Base-by-base conservation (phyloP, 2,113 vertebrate genomes). In the Turdus rufiventris region DNA sequence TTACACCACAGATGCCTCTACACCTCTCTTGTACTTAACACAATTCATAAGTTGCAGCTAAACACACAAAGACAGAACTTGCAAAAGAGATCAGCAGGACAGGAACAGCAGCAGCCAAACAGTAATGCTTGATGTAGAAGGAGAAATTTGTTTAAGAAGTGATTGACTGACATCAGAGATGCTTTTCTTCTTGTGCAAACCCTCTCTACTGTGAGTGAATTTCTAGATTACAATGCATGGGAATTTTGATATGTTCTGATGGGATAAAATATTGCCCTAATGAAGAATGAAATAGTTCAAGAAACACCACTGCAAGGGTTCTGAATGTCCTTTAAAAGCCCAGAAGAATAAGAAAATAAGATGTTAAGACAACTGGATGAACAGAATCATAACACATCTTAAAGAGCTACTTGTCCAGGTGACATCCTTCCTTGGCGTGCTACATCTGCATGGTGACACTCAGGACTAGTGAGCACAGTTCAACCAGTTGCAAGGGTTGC, bases 271-370 rank as follows among this genome's bases (percentile, higher is more conserved):
- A 67, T 51, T 2, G 1, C 26, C 71, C 1, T 38, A 87, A 24
- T 56, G 21, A 89, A 60, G 50, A 80, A 9, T 24, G 33, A 50
- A 92, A 74, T 67, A 2, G 34, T 65, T 77, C 72, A 85, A 53
- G 47, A 84, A 78, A 71, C 8, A 51, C 6, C 1, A 5, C 16
- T 70, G 38, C 33, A 77, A 19, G 24, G 19, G 56, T 56, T 51
- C 21, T 67, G 21, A 86, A 84, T 58, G 40, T 47, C 56, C 17
- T 83, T 72, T 85, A 88, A 80, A 93, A 73, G 14, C 34, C n/a
- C 5, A 65, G 21, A 53, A 54, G 33, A 58, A 11, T 62, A 85
- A 90, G 25, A 16, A 85, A 85, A 72, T 3, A 14, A 65, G 28
- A 80, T 1, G 0, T 47, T 83, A 77, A 71, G 25, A 36, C 24